These are phyloP conservation scores for Pteronotus mesoamericanus DNA, from an alignment of 2,797 vertebrate species.

Conservation along the genomic window DNA sequence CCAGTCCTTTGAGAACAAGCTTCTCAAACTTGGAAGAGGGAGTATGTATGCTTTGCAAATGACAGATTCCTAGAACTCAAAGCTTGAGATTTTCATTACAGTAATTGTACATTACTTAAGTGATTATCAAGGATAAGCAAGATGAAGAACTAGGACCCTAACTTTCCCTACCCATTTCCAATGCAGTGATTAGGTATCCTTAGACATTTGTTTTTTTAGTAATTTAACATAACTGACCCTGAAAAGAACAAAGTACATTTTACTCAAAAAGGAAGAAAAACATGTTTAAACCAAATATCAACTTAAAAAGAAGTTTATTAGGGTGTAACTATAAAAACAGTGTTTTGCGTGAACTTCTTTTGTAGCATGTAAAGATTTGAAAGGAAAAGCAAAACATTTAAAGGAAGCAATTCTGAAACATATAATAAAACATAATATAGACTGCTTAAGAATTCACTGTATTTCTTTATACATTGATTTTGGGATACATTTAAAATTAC, in stretches of 20 bases:
- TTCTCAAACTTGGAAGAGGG: not conserved
- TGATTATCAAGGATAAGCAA: not conserved
- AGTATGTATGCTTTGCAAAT: not conserved
- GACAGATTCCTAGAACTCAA: not conserved
- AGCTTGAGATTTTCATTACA: not conserved
- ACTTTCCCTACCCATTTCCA: not conserved
- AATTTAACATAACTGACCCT: not conserved
- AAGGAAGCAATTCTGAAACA: not conserved
- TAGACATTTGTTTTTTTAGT: not conserved
- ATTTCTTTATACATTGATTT: slow-evolving; percentile 10
- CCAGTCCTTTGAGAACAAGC: not conserved
- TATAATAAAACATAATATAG: not conserved
- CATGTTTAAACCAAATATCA: not conserved
- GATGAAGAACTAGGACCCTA: not conserved
- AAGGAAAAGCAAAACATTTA: not conserved
- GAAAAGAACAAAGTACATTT: not conserved
- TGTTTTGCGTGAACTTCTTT: not conserved
- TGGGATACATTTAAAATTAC: not conserved
- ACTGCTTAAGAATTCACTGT: not conserved
- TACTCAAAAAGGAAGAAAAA: not conserved
- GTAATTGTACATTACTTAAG: not conserved
- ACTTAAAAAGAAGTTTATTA: not conserved
- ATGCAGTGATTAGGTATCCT: not conserved
- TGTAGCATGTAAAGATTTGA: not conserved
- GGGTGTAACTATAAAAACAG: not conserved